phyloP scores from a whole-genome alignment of 1,140 invertebrate genomes.

The Leptinotarsa texana region DNA sequence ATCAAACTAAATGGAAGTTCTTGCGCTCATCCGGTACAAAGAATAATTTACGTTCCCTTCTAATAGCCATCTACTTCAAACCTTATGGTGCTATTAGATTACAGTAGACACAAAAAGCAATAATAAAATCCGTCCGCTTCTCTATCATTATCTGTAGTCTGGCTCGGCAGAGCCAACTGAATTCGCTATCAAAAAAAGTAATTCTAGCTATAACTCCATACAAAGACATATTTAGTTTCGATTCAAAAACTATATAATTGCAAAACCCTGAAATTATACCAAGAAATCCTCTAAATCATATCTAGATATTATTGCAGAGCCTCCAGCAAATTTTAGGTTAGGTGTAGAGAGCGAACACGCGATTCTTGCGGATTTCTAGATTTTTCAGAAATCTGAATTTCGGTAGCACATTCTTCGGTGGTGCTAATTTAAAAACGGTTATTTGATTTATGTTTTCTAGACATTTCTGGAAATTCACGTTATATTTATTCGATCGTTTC shows the following conservation, averaged over 20 bases:
- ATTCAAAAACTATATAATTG: slow-evolving; percentile 27
- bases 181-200: slow-evolving; percentile 23
- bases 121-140: slow-evolving; percentile 22
- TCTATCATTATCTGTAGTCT: slow-evolving; percentile 23
- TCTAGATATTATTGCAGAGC: slow-evolving; percentile 18
- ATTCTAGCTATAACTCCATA: slow-evolving; percentile 19
- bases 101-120: slow-evolving; percentile 26
- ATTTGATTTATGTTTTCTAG: slow-evolving; percentile 1
- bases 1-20: not conserved
- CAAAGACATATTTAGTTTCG: slow-evolving; percentile 27
- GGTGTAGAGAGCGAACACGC: slow-evolving; percentile 11
- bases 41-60: slow-evolving; percentile 16
- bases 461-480: too few species aligned
- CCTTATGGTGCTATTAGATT: slow-evolving; percentile 25
- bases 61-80: slow-evolving; percentile 20
- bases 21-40: slow-evolving; percentile 10
- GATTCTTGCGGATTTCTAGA: slow-evolving; percentile 13
- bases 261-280: slow-evolving; percentile 25
- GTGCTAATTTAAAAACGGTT: not conserved
- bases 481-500: too few species aligned
- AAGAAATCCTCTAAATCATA: slow-evolving; percentile 4
- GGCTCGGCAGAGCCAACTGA: not conserved
- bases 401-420: not conserved
- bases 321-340: slow-evolving; percentile 17
- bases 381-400: not conserved